Evolutionary conservation across 2,797 vertebrate genomes (phyloP).

Genomic region (Remorina albescens): DNA sequence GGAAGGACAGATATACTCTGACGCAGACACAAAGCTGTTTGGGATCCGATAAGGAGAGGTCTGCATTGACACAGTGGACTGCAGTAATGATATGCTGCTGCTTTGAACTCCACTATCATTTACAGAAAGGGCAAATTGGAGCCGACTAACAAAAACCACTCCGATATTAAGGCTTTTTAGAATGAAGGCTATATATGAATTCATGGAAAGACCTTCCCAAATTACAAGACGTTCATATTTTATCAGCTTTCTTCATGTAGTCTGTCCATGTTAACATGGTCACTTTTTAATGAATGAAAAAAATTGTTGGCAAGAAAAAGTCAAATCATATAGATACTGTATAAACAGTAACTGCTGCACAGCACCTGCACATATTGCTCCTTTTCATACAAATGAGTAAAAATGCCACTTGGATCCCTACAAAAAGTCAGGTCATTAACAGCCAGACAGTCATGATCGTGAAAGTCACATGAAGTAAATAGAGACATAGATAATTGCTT

Average conservation of each 20-base stretch:
- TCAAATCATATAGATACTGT: background rate
- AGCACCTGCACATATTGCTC: conserved; percentile 23
- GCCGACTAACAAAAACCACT: conserved; percentile 34
- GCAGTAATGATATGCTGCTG: conserved; percentile 58
- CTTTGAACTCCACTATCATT: conserved; percentile 65
- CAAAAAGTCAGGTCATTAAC: conserved; percentile 53
- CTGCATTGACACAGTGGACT: conserved; percentile 49
- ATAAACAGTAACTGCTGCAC: conserved; percentile 18
- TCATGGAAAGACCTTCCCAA: background rate
- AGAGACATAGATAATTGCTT: conserved; percentile 39
- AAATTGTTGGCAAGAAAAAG: background rate
- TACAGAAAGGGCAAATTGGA: conserved; percentile 33
- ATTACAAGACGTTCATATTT: conserved; percentile 25
- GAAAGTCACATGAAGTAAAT: conserved; percentile 18
- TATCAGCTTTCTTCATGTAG: background rate
- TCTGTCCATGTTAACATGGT: conserved; percentile 6
- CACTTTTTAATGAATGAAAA: background rate
- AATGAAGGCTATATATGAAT: conserved; percentile 11
- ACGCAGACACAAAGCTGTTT: conserved; percentile 18
- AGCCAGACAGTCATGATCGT: conserved; percentile 28
- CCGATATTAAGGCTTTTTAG: conserved; percentile 1
- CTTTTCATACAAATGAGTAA: conserved; percentile 4
- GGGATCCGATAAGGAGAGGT: conserved; percentile 44
- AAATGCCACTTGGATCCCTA: conserved; percentile 27
- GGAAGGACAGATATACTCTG: conserved; percentile 32